These are phyloP conservation scores for Podarcis raffonei DNA, from an alignment of 2,113 vertebrate genomes.

Conservation along the genomic window DNA sequence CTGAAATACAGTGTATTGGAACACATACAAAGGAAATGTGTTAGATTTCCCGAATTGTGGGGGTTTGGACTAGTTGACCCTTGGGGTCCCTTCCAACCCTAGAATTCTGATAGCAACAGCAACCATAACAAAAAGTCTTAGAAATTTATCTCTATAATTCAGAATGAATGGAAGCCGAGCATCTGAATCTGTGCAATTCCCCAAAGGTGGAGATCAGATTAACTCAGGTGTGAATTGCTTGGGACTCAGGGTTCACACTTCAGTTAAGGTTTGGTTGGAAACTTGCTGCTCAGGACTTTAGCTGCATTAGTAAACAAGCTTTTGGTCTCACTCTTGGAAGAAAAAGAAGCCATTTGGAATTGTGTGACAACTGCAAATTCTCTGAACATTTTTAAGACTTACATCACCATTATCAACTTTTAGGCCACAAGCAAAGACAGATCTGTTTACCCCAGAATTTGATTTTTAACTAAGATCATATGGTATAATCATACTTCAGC, in stretches of 20 bases:
- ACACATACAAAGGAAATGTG: too few relatives aligned
- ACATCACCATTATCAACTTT: too few relatives aligned
- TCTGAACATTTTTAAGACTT: neutral
- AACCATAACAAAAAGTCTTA: neutral
- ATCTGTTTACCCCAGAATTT: too few relatives aligned
- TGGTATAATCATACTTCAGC: too few relatives aligned
- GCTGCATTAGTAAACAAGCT: neutral
- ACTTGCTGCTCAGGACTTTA: neutral
- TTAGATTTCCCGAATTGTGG: too few relatives aligned
- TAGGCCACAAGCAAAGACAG: too few relatives aligned
- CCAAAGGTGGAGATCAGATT: neutral
- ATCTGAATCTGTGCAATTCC: neutral
- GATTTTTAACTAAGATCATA: too few relatives aligned
- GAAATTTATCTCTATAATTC: neutral
- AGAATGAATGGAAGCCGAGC: neutral
- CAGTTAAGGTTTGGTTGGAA: neutral
- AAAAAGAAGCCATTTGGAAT: neutral
- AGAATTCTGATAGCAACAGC: too few relatives aligned
- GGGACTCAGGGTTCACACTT: neutral
- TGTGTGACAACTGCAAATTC: neutral
- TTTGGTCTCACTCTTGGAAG: neutral
- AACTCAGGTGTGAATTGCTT: neutral
- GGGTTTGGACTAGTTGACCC: too few relatives aligned
- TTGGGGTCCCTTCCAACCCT: too few relatives aligned
- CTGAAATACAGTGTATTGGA: too few relatives aligned